Evolutionary conservation across 2,113 vertebrate genomes (phyloP).

Genomic region (Cricetomys ansorgei): DNA sequence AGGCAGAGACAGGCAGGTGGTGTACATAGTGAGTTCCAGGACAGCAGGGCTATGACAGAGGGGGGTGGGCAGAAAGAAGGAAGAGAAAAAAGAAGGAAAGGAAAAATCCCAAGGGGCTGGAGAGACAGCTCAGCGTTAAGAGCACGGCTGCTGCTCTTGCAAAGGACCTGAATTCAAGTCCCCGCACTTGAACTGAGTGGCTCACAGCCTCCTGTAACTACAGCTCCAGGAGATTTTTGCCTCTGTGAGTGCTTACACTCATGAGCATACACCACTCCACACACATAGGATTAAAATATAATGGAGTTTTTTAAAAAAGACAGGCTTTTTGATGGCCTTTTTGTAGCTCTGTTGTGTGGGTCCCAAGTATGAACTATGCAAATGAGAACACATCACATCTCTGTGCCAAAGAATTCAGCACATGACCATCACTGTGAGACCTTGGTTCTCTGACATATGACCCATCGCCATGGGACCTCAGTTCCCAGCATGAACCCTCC

Average conservation of each 20-base stretch:
- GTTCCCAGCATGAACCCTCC: neutral
- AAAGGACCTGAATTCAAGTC: neutral
- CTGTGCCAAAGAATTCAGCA: neutral
- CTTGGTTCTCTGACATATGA: neutral
- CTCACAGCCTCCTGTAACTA: neutral
- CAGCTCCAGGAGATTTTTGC: neutral
- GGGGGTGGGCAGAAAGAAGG: too few relatives aligned
- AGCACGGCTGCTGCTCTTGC: neutral
- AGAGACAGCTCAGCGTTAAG: neutral
- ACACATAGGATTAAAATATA: neutral
- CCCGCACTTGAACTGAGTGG: neutral
- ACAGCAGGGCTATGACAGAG: neutral
- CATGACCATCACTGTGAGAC: neutral
- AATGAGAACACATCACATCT: neutral
- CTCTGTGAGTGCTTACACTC: neutral
- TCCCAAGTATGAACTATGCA: neutral
- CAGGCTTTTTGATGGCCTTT: neutral
- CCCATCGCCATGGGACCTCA: neutral
- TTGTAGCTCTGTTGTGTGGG: neutral
- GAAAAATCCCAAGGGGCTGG: neutral
- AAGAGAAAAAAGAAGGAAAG: too few relatives aligned
- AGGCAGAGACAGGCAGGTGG: neutral
- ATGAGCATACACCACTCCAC: neutral
- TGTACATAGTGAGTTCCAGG: neutral
- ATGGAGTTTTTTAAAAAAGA: neutral